Evolutionary conservation across 1,140 invertebrate genomes (phyloP), one percentile per base, ranked within the genome.

Genomic region (Vollenhovia emeryi): DNA sequence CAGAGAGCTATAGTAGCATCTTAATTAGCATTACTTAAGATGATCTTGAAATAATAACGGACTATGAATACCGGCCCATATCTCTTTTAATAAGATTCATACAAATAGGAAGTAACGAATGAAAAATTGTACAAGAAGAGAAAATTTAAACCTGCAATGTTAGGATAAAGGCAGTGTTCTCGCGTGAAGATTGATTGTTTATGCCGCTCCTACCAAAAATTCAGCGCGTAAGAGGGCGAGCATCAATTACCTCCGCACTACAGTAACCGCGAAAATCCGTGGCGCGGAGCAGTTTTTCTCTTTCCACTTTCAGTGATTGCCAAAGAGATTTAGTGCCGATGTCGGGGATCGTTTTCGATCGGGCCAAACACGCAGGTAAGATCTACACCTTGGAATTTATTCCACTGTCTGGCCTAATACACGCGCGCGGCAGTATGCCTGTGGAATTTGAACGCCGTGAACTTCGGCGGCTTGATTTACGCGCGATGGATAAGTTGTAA

Each of bases 231-330:
- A 88, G 79, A 71, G 75, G 36, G 87, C 75, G 62, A 78, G 62
- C 84, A 88, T 89, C 87, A 88, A 89, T 89, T 89, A 89, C 83
- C 75, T 24, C n/a, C 55, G 73, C 27, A 36, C 86, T 64, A 59
- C 30, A 68, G 87, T 74, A 89, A 88, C 83, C 87, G 78, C 87
- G 79, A 87, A 89, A 89, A 89, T 89, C 87, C 75, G 74, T 86
- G 60, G 69, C 69, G 48, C 30, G 13, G 43, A n/a, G 86, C 87
- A 86, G 85, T 89, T 89, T 89, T 89, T 89, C 87, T 89, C 87
- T 86, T 84, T 89, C 90, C 89, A 92, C 91, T 92, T 90, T 92
- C 88, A 87, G 90, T 91, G 89, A 92, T 93, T 92, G 91, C 91
- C 88, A 86, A 71, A 74, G 88, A 93, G 92, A 93, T 94, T 93